Evolutionary conservation across 2,797 vertebrate genomes (phyloP).

Genomic region (Molossus alvarezi): DNA sequence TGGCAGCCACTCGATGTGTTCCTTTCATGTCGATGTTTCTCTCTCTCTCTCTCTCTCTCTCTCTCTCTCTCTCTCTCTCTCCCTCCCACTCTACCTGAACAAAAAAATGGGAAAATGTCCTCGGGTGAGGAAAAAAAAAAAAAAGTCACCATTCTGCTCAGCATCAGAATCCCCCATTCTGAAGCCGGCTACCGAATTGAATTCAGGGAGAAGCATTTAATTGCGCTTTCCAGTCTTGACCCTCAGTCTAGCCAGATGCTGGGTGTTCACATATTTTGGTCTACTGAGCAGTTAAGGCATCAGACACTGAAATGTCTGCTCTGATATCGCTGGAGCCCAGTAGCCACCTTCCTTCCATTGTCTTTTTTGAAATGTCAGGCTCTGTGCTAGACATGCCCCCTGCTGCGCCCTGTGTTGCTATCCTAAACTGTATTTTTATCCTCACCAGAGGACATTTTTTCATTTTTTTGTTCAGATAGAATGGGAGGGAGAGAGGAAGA

Average conservation of each 20-base stretch:
- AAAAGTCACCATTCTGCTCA: neutral
- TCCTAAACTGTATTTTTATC: neutral
- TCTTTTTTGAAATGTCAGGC: neutral
- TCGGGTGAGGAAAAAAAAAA: no score
- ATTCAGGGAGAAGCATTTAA: neutral
- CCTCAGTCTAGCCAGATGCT: neutral
- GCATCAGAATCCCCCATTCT: neutral
- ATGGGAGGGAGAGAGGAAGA: no score
- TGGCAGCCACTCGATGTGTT: no score
- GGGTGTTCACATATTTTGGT: neutral
- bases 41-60: no score
- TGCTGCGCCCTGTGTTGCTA: neutral
- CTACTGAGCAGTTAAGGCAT: neutral
- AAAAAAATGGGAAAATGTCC: no score
- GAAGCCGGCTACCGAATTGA: neutral
- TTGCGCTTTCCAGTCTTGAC: neutral
- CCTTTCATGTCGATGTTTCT: no score
- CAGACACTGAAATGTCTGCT: neutral
- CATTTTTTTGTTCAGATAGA: no score
- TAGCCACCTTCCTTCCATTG: neutral
- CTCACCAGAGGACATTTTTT: no score
- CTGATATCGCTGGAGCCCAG: neutral
- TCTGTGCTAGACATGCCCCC: neutral
- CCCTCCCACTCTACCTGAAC: no score
- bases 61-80: no score